phyloP scores from a whole-genome alignment of 2,888 invertebrate genomes.

The Chirona hameri region DNA sequence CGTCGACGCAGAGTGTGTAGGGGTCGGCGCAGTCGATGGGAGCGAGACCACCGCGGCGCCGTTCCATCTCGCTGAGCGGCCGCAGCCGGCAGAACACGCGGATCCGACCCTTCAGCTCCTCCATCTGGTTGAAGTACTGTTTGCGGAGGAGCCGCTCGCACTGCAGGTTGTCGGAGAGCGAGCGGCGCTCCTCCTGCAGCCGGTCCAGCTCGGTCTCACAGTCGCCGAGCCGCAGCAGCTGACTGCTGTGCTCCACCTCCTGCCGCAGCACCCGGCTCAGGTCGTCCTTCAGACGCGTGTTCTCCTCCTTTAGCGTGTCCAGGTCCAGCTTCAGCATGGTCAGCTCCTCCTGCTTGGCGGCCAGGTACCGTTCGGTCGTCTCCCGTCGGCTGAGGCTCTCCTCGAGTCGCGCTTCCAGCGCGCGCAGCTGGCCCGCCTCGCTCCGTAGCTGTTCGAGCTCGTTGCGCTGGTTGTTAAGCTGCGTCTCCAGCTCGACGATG shows the following conservation, averaged over 20 bases:
- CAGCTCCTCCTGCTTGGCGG: conserved; percentile 43
- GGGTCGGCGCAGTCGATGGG: conserved; percentile 37
- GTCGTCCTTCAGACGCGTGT: conserved; percentile 43
- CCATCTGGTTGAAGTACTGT: conserved; percentile 43
- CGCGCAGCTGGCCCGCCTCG: not conserved
- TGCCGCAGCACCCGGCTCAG: conserved; percentile 42
- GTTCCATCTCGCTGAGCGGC: conserved; percentile 43
- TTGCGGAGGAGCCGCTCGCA: conserved; percentile 44
- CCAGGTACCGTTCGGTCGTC: conserved; percentile 42
- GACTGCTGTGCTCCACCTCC: conserved; percentile 33
- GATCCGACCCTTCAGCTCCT: conserved; percentile 48
- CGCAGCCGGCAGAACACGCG: conserved; percentile 48
- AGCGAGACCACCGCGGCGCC: conserved; percentile 34
- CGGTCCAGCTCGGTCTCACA: conserved; percentile 22
- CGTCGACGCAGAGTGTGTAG: conserved; percentile 37
- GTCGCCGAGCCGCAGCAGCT: not conserved
- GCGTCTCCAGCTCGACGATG: conserved; percentile 41
- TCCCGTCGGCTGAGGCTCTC: conserved; percentile 41
- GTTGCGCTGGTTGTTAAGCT: conserved; percentile 37
- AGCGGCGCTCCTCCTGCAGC: conserved; percentile 38
- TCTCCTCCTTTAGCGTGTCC: conserved; percentile 45
- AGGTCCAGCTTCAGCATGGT: conserved; percentile 44
- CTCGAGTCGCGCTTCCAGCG: conserved; percentile 42
- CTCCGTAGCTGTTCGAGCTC: not conserved
- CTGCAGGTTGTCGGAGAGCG: conserved; percentile 43